Conservation (phyloP, 2,888 invertebrate species). For the Caprella mutica region DNA sequence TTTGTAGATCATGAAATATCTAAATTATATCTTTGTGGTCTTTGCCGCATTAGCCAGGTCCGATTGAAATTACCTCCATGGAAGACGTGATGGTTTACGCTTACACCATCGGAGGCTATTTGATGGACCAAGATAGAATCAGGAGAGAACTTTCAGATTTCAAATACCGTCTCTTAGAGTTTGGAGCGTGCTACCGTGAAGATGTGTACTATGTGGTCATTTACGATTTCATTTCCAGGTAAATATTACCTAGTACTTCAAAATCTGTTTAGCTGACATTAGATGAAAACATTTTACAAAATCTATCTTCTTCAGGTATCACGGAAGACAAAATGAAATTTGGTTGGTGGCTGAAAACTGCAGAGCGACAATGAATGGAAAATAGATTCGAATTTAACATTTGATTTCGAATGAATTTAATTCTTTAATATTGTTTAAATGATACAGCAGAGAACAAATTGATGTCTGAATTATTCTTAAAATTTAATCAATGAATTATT, state of each 20-base stretch:
- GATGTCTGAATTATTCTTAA: too few species aligned
- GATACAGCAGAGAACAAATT: too few species aligned
- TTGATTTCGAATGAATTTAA: too few species aligned
- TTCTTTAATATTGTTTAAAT: too few species aligned
- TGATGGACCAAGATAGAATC: constrained; percentile 35
- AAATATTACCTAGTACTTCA: not conserved
- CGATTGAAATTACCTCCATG: constrained; percentile 31
- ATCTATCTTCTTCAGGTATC: constrained; percentile 26
- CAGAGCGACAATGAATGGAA: constrained; percentile 29
- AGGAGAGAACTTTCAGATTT: constrained; percentile 32
- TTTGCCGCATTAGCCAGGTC: not conserved
- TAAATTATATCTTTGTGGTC: not conserved
- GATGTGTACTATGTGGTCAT: constrained; percentile 35
- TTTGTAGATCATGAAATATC: not conserved
- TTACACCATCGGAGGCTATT: constrained; percentile 35
- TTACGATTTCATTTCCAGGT: constrained; percentile 36
- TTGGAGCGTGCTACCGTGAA: constrained; percentile 35
- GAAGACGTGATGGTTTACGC: constrained; percentile 36
- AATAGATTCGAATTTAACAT: too few species aligned
- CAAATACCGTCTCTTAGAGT: constrained; percentile 29
- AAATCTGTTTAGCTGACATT: not conserved
- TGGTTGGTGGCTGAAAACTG: constrained; percentile 36
- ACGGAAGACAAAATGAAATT: constrained; percentile 36
- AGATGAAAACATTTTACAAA: not conserved
- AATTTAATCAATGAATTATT: too few species aligned